phyloP scores from a whole-genome alignment of 92 coral and sea anemone genomes.

The Palythoa grandis region DNA sequence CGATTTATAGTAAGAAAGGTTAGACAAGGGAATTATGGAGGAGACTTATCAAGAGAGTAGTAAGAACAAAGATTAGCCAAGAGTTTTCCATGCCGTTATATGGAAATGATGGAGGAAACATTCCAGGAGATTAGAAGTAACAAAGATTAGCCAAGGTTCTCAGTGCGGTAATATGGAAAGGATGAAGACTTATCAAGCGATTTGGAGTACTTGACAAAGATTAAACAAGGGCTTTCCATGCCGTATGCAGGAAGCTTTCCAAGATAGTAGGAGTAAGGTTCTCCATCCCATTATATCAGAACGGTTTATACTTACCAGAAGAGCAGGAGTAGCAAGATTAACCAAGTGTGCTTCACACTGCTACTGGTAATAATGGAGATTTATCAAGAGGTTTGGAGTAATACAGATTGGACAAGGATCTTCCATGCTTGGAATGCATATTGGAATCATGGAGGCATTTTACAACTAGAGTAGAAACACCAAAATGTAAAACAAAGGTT shows the following conservation, averaged over 20 bases:
- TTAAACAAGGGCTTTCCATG: background rate
- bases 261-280: background rate
- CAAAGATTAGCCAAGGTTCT: background rate
- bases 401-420: background rate
- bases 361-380: background rate
- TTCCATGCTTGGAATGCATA: background rate
- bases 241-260: background rate
- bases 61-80: background rate
- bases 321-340: too few species aligned
- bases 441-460: background rate
- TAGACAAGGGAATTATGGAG: background rate
- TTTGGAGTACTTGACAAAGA: background rate
- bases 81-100: background rate
- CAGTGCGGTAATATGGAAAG: background rate
- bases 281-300: too few species aligned
- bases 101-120: background rate
- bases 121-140: background rate
- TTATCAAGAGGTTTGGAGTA: background rate
- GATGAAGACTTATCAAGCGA: background rate
- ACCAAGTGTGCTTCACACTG: too few species aligned
- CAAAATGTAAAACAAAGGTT: constrained; percentile 29
- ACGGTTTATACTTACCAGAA: too few species aligned
- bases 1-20: too few species aligned
- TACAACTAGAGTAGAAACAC: constrained; percentile 72
- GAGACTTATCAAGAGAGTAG: background rate